These are phyloP conservation scores for Cerceris ruficornis DNA, from an alignment of 2,888 invertebrate genomes.

Conservation along the genomic window DNA sequence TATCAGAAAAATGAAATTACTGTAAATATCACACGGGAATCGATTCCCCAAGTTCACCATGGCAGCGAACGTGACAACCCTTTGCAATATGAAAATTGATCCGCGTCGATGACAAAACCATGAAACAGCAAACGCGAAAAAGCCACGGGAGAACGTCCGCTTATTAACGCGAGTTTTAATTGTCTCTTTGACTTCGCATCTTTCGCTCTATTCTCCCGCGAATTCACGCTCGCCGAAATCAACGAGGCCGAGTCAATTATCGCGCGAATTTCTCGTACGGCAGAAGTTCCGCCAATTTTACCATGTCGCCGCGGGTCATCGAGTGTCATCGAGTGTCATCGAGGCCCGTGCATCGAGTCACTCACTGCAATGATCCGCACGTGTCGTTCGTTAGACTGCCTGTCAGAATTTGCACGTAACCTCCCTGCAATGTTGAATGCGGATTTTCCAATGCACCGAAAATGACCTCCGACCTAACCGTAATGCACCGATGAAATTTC, in stretches of 20 bases:
- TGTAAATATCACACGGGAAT: no score
- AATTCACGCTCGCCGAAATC: background rate
- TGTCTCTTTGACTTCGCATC: no score
- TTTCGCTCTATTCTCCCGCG: background rate
- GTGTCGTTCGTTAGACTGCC: constrained; percentile 65
- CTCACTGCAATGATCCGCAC: constrained; percentile 63
- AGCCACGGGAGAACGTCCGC: no score
- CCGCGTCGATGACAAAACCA: no score
- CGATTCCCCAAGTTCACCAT: no score
- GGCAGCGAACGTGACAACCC: no score
- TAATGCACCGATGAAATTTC: no score
- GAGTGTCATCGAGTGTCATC: constrained; percentile 40
- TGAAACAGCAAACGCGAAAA: no score
- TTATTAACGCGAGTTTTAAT: no score
- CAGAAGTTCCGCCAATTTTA: constrained; percentile 33
- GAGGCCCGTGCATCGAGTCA: constrained; percentile 36
- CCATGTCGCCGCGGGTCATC: constrained; percentile 1
- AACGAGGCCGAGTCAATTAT: constrained; percentile 5
- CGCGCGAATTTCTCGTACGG: background rate
- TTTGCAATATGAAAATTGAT: no score
- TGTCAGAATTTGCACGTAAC: constrained; percentile 67
- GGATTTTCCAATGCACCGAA: constrained; percentile 5
- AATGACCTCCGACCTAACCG: background rate
- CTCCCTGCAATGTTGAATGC: constrained; percentile 17
- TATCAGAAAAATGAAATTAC: no score